Evolutionary conservation across 2,113 vertebrate genomes (phyloP).

Genomic region (Otocyon megalotis): DNA sequence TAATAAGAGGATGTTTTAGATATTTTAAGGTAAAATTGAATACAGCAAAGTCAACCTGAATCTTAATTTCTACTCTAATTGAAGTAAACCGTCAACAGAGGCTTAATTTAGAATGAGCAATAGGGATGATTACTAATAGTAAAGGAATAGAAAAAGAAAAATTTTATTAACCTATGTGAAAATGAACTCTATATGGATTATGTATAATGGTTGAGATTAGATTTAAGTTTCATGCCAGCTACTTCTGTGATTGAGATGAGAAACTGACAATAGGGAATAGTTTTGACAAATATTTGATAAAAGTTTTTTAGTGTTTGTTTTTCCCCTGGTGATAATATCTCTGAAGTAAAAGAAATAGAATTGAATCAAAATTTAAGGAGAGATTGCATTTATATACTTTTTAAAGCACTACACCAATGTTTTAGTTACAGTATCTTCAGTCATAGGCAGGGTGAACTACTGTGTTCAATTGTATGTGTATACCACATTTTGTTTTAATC

Average conservation of each 20-base stretch:
- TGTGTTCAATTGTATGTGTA: not conserved
- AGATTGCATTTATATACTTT: not conserved
- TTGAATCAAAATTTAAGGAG: not conserved
- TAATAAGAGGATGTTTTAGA: constrained; percentile 22
- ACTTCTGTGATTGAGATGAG: not conserved
- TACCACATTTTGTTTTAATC: not conserved
- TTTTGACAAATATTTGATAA: not conserved
- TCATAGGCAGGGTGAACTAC: not conserved
- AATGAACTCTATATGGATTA: constrained; percentile 11
- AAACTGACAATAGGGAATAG: not conserved
- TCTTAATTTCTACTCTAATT: constrained; percentile 32
- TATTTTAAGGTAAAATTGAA: not conserved
- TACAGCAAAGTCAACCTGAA: not conserved
- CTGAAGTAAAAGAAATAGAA: constrained; percentile 34
- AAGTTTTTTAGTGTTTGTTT: not conserved
- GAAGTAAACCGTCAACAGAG: not conserved
- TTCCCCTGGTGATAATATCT: not conserved
- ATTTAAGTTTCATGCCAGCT: not conserved
- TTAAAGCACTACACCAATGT: not conserved
- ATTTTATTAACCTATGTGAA: constrained; percentile 20
- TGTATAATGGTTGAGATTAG: not conserved
- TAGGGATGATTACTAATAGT: not conserved
- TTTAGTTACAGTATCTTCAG: not conserved
- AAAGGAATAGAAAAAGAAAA: not conserved
- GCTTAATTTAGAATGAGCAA: constrained; percentile 5